phyloP scores from a whole-genome alignment of 2,113 vertebrate species.

The Odobenus rosmarus region DNA sequence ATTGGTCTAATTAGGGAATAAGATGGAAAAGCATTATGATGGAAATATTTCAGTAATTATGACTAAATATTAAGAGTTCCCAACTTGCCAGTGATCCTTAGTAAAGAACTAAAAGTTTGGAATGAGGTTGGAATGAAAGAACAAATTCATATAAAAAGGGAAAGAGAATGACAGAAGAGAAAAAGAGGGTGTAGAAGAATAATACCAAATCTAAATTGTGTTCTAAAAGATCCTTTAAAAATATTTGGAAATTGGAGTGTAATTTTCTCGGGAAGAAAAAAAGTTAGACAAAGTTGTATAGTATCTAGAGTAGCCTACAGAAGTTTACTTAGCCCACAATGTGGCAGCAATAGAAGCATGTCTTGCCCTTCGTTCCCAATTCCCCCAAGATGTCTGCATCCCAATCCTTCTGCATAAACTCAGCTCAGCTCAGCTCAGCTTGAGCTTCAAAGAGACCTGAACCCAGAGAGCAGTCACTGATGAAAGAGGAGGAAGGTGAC shows the following conservation, averaged over 20 bases:
- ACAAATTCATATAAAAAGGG: background rate
- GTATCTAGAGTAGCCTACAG: background rate
- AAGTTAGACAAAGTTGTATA: background rate
- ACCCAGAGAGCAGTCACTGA: background rate
- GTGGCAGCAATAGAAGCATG: background rate
- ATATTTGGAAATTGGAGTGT: background rate
- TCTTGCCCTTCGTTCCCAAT: background rate
- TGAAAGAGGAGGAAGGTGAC: background rate
- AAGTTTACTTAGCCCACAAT: background rate
- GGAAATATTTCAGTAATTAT: constrained; percentile 28
- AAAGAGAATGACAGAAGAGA: background rate
- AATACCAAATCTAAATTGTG: background rate
- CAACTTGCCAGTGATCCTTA: background rate
- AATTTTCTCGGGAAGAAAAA: constrained; percentile 8
- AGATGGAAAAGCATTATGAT: background rate
- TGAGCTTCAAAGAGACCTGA: background rate
- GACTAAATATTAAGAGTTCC: background rate
- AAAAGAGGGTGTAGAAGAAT: background rate
- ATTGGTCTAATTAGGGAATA: background rate
- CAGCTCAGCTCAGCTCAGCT: background rate
- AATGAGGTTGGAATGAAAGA: constrained; percentile 11
- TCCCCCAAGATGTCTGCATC: background rate
- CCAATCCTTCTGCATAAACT: background rate
- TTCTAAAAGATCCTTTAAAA: constrained; percentile 43
- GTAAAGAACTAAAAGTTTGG: background rate